Percentiles rank a stretch among this genome's conserved stretches.
Conservation (phyloP, 2,888 invertebrate species). For the Watsonalla binaria region DNA sequence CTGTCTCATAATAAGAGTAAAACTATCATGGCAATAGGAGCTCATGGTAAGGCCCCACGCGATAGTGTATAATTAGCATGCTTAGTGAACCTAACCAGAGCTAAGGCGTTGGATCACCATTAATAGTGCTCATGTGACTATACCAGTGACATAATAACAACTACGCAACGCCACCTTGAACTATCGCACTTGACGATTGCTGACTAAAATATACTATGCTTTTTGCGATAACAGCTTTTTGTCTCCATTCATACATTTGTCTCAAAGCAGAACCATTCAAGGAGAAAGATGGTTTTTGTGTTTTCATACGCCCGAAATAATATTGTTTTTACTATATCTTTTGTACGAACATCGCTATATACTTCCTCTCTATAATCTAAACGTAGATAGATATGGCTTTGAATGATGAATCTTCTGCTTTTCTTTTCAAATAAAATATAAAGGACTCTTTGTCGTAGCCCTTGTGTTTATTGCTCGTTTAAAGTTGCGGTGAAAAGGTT, state of each 20-base stretch:
- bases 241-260: slow-evolving; percentile 1
- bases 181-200: slow-evolving; percentile 6
- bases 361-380: slow-evolving; percentile 2
- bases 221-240: slow-evolving; percentile 8
- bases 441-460: slow-evolving; percentile 24
- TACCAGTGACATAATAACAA: slow-evolving; percentile 38
- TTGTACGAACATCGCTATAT: background rate
- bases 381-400: background rate
- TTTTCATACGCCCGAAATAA: background rate
- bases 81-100: slow-evolving; percentile 8
- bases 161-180: slow-evolving; percentile 15
- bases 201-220: slow-evolving; percentile 4
- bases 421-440: slow-evolving; percentile 20
- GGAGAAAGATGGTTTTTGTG: slow-evolving; percentile 3
- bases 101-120: slow-evolving; percentile 22
- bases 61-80: slow-evolving; percentile 24
- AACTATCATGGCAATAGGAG: too few species aligned
- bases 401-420: slow-evolving; percentile 8
- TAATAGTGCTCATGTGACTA: slow-evolving; percentile 36
- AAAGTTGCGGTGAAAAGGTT: slow-evolving; percentile 25
- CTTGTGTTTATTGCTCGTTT: slow-evolving; percentile 24
- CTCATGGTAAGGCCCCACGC: too few species aligned
- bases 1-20: too few species aligned
- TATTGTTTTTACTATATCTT: background rate
- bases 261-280: slow-evolving; percentile 1